Base-by-base conservation (phyloP, 2,888 invertebrate species). In the Bellardia pandia region DNA sequence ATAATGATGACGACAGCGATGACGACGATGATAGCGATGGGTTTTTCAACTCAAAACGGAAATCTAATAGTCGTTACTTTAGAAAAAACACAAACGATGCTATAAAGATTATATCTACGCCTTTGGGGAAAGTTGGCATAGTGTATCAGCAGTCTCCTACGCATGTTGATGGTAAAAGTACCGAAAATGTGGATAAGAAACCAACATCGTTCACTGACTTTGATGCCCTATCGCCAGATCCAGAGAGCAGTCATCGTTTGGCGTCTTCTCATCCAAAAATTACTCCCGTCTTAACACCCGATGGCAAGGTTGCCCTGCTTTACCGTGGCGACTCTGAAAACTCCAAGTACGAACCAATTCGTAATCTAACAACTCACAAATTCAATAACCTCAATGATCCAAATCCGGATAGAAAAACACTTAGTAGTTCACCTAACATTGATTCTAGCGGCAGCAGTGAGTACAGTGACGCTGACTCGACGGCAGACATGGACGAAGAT, bases 251-350 rank as follows among this genome's bases (percentile, higher is more conserved):
- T 92, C 93, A 92, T 93, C 93, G 93, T 91, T 92, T 93, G 90
- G 91, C 92, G 90, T 92, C 92, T 89, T 92, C 92, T 89, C 93
- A 93, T 91, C 93, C 93, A 71, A 94, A 94, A 92, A 94, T 94
- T 88, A 94, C 94, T 88, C 94, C 94, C 53, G 94, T 94, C 81
- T 91, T 94, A 90, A 94, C 94, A 88, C 92, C 94, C 89, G 94
- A 94, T 92, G 94, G 94, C 90, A 94, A 94, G 91, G 94, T 94
- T 91, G 94, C 94, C 87, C 92, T 94, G 90, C 92, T 94, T 90
- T 94, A 93, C 90, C 93, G 94, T 83, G 94, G 94, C 89, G 93
- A 93, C 90, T 93, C 94, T 87, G 93, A 93, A 90, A 93, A 92
- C 88, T 92, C 93, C 72, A 94, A 94, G 90, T 93, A 94, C 89